Conservation (phyloP, 2,797 vertebrate species). For the Falco novaeseelandiae region DNA sequence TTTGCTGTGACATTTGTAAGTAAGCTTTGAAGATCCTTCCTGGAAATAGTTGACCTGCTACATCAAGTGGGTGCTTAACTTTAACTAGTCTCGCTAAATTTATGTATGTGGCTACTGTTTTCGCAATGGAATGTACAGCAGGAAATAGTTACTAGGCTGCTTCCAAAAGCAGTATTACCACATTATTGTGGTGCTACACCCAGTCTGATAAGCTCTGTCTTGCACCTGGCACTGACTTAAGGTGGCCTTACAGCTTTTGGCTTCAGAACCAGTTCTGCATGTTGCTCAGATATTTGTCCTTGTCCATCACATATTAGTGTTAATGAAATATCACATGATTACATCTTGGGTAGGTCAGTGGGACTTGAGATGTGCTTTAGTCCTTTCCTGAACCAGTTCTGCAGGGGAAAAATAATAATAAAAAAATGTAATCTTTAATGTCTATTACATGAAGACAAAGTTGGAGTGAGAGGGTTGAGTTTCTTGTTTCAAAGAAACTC, state of each 20-base stretch:
- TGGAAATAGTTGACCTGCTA: not conserved
- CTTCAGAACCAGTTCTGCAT: not conserved
- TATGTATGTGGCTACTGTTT: not conserved
- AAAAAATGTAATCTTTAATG: not conserved
- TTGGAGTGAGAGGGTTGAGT: not conserved
- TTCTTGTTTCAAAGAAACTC: not conserved
- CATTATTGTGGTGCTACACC: not conserved
- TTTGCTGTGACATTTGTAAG: not conserved
- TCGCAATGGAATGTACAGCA: not conserved
- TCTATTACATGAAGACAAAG: not conserved
- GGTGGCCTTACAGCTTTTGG: not conserved
- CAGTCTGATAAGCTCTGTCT: not conserved
- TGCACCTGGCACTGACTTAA: not conserved
- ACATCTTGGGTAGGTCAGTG: not conserved
- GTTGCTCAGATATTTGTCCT: not conserved
- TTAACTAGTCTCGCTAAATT: not conserved
- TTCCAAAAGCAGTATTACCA: not conserved
- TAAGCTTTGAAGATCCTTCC: not conserved
- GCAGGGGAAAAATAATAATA: too few relatives aligned
- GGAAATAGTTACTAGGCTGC: not conserved
- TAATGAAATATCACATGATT: not conserved
- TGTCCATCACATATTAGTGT: not conserved
- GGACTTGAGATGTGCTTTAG: not conserved
- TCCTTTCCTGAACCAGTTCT: not conserved
- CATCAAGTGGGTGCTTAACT: not conserved